Conservation (phyloP, 1,140 invertebrate genomes). For the Diabrotica undecimpunctata region DNA sequence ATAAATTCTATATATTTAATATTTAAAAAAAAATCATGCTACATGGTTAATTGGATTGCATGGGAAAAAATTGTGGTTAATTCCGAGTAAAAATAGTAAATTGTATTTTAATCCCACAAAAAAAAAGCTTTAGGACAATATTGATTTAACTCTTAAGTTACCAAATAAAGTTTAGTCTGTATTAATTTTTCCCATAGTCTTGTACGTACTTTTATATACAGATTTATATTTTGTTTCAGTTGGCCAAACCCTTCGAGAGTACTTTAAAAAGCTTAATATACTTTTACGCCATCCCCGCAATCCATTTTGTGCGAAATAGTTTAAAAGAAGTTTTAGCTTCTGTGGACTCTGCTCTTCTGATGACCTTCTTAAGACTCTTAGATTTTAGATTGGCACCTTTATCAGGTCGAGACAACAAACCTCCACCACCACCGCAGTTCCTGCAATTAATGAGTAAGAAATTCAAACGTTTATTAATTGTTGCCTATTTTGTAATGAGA, state of each 20-base stretch:
- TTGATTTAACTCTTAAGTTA: too few relatives aligned
- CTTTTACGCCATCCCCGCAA: constrained; percentile 56
- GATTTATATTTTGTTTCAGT: constrained; percentile 27
- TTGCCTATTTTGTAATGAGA: neutral
- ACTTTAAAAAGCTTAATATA: constrained; percentile 52
- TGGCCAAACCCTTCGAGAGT: constrained; percentile 35
- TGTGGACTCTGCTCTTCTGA: constrained; percentile 56
- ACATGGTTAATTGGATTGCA: too few relatives aligned
- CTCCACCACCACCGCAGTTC: constrained; percentile 50
- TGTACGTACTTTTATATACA: too few relatives aligned
- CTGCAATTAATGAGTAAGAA: constrained; percentile 55
- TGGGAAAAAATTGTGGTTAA: too few relatives aligned
- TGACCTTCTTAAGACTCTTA: constrained; percentile 57
- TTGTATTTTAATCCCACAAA: too few relatives aligned
- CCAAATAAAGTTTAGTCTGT: too few relatives aligned
- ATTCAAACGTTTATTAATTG: constrained; percentile 19
- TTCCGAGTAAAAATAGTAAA: too few relatives aligned
- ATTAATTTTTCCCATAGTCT: too few relatives aligned
- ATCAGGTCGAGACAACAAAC: constrained; percentile 54
- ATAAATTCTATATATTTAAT: too few relatives aligned
- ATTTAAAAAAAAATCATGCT: too few relatives aligned
- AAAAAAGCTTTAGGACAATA: too few relatives aligned
- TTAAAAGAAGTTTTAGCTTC: constrained; percentile 57
- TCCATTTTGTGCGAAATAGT: constrained; percentile 50
- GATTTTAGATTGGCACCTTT: constrained; percentile 55